phyloP scores from a whole-genome alignment of 2,888 invertebrate genomes.

The Amphipyra tragopoginis region DNA sequence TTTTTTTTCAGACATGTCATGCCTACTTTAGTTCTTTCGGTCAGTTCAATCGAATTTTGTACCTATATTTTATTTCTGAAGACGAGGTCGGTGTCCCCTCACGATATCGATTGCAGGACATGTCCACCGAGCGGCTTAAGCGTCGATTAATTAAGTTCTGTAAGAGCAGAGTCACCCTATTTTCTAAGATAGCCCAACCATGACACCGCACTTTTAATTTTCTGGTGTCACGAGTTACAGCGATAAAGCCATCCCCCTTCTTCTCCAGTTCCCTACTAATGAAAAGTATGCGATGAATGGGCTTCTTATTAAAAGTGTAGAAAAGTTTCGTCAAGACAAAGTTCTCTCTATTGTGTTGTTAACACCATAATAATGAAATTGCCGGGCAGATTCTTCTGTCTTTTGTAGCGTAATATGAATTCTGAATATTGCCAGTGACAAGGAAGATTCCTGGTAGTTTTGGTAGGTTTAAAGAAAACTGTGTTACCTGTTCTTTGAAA shows the following conservation, averaged over 20 bases:
- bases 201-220: conserved; percentile 87
- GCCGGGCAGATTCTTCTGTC: conserved; percentile 56
- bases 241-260: conserved; percentile 80
- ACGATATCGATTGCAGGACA: conserved; percentile 56
- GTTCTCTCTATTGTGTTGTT: conserved; percentile 75
- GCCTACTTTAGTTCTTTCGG: conserved; percentile 14
- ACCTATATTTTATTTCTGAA: conserved; percentile 40
- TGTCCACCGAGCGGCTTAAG: conserved; percentile 65
- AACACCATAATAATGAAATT: conserved; percentile 68
- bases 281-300: conserved; percentile 85
- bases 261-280: conserved; percentile 71
- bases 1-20: conserved; percentile 7
- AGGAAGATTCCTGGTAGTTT: conserved; percentile 7
- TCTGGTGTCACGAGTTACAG: conserved; percentile 85
- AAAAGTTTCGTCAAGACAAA: conserved; percentile 82
- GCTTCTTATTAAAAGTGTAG: conserved; percentile 84
- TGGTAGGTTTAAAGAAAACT: neutral
- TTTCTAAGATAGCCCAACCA: conserved; percentile 81
- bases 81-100: conserved; percentile 32
- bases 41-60: conserved; percentile 28
- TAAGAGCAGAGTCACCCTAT: conserved; percentile 83
- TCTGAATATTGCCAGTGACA: conserved; percentile 9
- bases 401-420: conserved; percentile 38
- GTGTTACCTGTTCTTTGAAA: neutral
- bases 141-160: conserved; percentile 86